Evolutionary conservation across 2,888 invertebrate genomes (phyloP).

Genomic region (Archips xylosteana): DNA sequence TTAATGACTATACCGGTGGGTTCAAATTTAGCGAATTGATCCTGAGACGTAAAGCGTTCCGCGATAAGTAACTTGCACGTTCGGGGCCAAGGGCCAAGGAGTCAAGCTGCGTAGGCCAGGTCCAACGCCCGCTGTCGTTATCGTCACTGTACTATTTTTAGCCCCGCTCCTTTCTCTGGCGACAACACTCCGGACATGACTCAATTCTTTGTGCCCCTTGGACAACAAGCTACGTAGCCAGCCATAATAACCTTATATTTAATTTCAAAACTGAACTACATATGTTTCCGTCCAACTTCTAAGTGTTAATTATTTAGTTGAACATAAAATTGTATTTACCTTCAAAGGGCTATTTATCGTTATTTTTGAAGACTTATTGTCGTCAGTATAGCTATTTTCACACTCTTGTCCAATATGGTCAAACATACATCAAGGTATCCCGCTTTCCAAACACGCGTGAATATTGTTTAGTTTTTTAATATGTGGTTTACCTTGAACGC

Average conservation of each 20-base stretch:
- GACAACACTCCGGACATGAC: slow-evolving; percentile 74
- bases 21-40: slow-evolving; percentile 26
- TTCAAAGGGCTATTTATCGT: neutral
- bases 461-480: slow-evolving; percentile 75
- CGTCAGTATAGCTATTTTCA: neutral
- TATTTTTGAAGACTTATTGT: neutral
- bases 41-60: slow-evolving; percentile 16
- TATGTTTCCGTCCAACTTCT: neutral
- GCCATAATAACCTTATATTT: slow-evolving; percentile 21
- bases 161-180: slow-evolving; percentile 73
- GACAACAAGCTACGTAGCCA: slow-evolving; percentile 33
- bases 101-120: slow-evolving; percentile 70
- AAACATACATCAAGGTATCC: slow-evolving; percentile 60
- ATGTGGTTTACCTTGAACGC: slow-evolving; percentile 75
- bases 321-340: neutral
- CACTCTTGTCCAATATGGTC: slow-evolving; percentile 41
- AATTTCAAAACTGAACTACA: slow-evolving; percentile 4
- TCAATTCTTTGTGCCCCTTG: slow-evolving; percentile 78
- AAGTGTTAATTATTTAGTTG: neutral
- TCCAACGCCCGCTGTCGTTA: slow-evolving; percentile 69
- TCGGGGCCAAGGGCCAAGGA: slow-evolving; percentile 58
- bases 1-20: neutral
- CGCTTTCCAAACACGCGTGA: slow-evolving; percentile 69
- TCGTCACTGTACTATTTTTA: slow-evolving; percentile 76
- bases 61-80: slow-evolving; percentile 43